phyloP scores from a whole-genome alignment of 2,113 vertebrate species.

The Bambusicola thoracicus region DNA sequence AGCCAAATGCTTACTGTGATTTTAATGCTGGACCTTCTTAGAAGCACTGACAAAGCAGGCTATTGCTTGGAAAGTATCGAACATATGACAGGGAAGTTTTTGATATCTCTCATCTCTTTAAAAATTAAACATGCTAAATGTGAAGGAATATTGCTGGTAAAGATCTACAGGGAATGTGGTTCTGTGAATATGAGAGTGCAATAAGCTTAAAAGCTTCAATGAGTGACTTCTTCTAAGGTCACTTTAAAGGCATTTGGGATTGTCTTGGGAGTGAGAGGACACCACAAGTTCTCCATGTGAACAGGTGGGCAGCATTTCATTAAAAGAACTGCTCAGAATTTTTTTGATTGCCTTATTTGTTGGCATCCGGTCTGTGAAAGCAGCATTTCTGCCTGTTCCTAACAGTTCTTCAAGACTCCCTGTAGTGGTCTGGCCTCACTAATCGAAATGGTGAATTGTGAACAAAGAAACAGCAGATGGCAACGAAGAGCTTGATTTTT shows the following conservation, averaged over 20 bases:
- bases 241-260: neutral
- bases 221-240: neutral
- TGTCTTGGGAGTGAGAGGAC: neutral
- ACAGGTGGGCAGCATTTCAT: neutral
- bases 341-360: neutral
- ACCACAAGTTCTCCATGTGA: rapidly evolving
- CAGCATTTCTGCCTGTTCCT: neutral
- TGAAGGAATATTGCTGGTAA: neutral
- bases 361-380: neutral
- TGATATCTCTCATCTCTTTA: neutral
- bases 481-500: slow-evolving; percentile 46
- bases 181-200: neutral
- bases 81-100: neutral
- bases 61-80: neutral
- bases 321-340: neutral
- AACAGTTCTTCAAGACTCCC: neutral
- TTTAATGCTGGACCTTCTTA: neutral
- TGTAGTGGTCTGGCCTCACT: neutral
- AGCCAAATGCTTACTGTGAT: neutral
- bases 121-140: neutral
- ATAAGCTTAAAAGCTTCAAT: neutral
- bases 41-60: neutral
- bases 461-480: slow-evolving; percentile 54
- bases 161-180: neutral
- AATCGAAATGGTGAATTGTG: neutral